Percentiles rank a stretch among this genome's conserved stretches.
phyloP scores from a whole-genome alignment of 2,113 vertebrate genomes.

The Tupaia tana region DNA sequence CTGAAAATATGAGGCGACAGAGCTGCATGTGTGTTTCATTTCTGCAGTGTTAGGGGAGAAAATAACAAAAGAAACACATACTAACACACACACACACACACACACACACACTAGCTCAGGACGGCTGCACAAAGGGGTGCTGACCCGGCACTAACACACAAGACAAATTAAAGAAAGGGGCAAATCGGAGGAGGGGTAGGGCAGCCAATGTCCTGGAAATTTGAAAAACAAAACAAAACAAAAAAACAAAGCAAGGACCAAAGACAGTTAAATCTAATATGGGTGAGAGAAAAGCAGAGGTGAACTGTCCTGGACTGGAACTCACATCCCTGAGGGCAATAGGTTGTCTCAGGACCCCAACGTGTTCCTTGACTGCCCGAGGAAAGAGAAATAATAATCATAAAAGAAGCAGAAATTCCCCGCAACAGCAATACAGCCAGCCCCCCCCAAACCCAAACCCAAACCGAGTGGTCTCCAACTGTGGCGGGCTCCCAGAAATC shows the following conservation, averaged over 20 bases:
- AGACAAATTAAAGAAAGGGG: conserved; percentile 68
- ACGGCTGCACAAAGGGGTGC: conserved; percentile 71
- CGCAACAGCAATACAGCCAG: background rate
- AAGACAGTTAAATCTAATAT: background rate
- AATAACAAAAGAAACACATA: conserved; percentile 84
- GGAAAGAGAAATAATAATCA: conserved; percentile 6
- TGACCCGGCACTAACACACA: conserved; percentile 78
- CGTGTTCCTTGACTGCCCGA: background rate
- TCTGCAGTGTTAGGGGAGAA: conserved; percentile 81
- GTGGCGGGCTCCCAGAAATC: background rate
- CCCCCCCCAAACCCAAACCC: background rate
- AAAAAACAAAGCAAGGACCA: background rate
- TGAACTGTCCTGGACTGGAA: background rate
- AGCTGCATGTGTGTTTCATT: conserved; percentile 89
- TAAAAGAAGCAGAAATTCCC: background rate
- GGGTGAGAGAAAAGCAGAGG: background rate
- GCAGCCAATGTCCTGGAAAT: background rate
- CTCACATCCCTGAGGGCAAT: background rate
- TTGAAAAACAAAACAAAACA: background rate
- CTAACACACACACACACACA: conserved; percentile 75
- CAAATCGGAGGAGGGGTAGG: background rate
- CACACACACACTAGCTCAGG: background rate
- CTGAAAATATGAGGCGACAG: conserved; percentile 88
- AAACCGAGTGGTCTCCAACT: background rate
- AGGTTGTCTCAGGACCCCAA: background rate